These are phyloP conservation scores for Autographa pulchrina DNA, from an alignment of 2,888 invertebrate genomes.

Conservation along the genomic window DNA sequence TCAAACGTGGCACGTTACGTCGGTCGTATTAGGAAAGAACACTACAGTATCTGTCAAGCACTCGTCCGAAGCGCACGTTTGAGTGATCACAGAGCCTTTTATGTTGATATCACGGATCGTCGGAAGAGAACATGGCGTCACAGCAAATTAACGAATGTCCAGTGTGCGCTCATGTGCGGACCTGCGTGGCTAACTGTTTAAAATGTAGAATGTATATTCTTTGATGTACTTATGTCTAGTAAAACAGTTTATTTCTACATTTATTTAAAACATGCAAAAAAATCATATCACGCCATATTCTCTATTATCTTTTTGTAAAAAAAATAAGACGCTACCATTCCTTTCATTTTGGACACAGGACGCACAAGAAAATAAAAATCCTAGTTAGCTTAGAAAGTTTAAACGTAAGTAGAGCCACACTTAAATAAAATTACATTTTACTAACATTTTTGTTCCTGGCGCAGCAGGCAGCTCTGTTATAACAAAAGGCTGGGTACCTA, in stretches of 20 bases:
- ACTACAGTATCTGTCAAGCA: slow-evolving; percentile 32
- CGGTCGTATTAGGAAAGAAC: slow-evolving; percentile 29
- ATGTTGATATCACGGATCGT: slow-evolving; percentile 22
- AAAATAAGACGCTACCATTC: too few relatives aligned
- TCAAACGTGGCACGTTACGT: not conserved
- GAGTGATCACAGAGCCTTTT: slow-evolving; percentile 37
- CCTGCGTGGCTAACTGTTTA: not conserved
- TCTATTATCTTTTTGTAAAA: too few relatives aligned
- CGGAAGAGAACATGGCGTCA: not conserved
- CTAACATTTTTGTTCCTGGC: not conserved
- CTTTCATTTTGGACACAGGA: too few relatives aligned
- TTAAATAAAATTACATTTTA: not conserved
- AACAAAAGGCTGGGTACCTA: not conserved
- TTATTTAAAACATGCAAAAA: too few relatives aligned
- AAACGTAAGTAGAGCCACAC: not conserved
- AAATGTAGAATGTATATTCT: too few relatives aligned
- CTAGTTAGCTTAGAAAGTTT: not conserved
- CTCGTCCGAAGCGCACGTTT: slow-evolving; percentile 34
- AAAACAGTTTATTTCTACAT: too few relatives aligned
- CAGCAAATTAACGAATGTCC: not conserved
- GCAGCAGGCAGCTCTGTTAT: not conserved
- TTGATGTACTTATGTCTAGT: too few relatives aligned
- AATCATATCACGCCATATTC: too few relatives aligned
- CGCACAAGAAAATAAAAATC: too few relatives aligned
- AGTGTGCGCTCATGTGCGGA: not conserved